These are phyloP conservation scores for Ischnus inquisitorius DNA, from an alignment of 2,888 invertebrate genomes.

Conservation along the genomic window DNA sequence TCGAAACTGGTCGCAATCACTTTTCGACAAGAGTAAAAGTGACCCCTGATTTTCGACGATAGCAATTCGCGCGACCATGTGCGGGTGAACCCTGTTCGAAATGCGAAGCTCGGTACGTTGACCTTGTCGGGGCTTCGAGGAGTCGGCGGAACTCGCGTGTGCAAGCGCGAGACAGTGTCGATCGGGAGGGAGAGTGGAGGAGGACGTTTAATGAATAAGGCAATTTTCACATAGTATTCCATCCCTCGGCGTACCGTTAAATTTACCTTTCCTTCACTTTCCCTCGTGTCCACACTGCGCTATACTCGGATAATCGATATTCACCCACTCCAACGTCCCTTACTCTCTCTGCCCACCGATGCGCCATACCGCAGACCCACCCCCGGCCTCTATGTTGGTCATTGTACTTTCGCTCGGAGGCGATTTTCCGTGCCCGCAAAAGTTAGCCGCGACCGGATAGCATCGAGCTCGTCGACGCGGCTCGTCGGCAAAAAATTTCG, in stretches of 20 bases:
- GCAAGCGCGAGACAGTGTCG: background rate
- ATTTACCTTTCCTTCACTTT: slow-evolving; percentile 54
- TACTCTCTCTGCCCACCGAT: slow-evolving; percentile 29
- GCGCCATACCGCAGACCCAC: slow-evolving; percentile 39
- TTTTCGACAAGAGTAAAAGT: slow-evolving; percentile 36
- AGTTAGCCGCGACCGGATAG: background rate
- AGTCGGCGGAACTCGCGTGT: background rate
- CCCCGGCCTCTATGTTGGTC: slow-evolving; percentile 27
- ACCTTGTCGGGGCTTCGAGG: background rate
- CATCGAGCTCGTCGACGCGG: slow-evolving; percentile 2
- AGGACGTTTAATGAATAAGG: slow-evolving; percentile 43
- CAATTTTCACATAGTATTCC: slow-evolving; percentile 47
- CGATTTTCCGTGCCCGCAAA: slow-evolving; percentile 11
- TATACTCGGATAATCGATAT: slow-evolving; percentile 65
- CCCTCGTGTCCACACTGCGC: slow-evolving; percentile 50
- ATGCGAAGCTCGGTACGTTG: background rate
- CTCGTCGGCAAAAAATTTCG: slow-evolving; percentile 1
- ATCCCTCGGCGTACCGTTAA: slow-evolving; percentile 17
- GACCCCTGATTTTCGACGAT: slow-evolving; percentile 11
- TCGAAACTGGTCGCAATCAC: slow-evolving; percentile 18
- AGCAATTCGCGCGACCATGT: background rate
- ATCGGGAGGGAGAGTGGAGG: background rate
- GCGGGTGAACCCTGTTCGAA: background rate
- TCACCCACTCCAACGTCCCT: slow-evolving; percentile 43
- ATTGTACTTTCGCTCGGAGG: slow-evolving; percentile 16